Evolutionary conservation across 2,888 invertebrate species (phyloP).

Genomic region (Resseliella maxima): DNA sequence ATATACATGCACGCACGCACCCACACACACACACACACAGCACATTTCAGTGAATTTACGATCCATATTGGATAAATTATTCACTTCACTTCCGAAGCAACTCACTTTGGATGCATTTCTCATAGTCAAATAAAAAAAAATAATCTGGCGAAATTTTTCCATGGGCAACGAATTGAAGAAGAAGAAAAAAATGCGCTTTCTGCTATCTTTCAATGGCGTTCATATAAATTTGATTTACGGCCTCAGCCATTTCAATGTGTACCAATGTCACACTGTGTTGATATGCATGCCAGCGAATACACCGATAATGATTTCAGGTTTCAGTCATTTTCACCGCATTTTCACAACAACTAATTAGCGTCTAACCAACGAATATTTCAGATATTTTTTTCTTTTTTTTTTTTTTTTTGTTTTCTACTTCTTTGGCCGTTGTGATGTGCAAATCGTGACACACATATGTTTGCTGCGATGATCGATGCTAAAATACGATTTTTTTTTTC

Average conservation of each 20-base stretch:
- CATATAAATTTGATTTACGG: conserved; percentile 34
- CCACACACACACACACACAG: too few relatives aligned
- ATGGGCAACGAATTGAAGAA: neutral
- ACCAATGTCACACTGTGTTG: neutral
- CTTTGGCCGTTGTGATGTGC: neutral
- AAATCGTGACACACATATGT: conserved; percentile 43
- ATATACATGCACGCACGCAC: neutral
- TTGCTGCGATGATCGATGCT: conserved; percentile 11
- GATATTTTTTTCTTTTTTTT: neutral
- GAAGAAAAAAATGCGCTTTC: neutral
- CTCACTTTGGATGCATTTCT: too few relatives aligned
- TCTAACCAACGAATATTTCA: conserved; percentile 8
- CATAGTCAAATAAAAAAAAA: too few relatives aligned
- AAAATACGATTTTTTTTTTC: neutral
- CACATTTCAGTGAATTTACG: too few relatives aligned
- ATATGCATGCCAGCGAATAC: neutral
- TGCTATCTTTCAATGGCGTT: neutral
- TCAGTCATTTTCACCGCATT: conserved; percentile 35
- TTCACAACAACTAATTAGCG: conserved; percentile 34
- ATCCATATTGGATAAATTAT: conserved; percentile 39
- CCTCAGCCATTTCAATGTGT: neutral
- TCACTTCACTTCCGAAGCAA: conserved; percentile 21
- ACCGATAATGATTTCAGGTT: conserved; percentile 39
- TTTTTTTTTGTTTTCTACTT: neutral
- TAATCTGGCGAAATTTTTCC: conserved; percentile 3